Percentiles rank a stretch among this genome's conserved stretches.
These are phyloP conservation scores for Oedothorax gibbosus DNA, from an alignment of 1,140 invertebrate species.

Conservation along the genomic window DNA sequence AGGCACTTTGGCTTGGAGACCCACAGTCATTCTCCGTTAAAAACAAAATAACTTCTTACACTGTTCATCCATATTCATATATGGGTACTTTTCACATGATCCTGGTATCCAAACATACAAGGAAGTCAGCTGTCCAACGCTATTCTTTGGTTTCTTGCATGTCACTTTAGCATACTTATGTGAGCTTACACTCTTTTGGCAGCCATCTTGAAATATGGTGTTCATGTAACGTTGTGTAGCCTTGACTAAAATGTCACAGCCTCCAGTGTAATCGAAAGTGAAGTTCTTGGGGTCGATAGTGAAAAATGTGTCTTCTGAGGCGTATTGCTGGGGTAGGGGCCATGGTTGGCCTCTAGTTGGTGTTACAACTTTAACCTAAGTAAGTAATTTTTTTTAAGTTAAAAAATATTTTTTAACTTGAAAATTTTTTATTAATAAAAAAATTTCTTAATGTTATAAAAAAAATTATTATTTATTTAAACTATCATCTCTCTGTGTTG, in stretches of 20 bases:
- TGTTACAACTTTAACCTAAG: background rate
- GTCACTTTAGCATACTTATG: slow-evolving; percentile 13
- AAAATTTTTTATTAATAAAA: no score
- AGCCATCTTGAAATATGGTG: slow-evolving; percentile 55
- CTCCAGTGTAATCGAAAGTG: slow-evolving; percentile 58
- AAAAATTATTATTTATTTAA: no score
- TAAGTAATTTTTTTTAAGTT: no score
- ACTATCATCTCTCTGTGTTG: no score
- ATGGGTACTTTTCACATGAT: slow-evolving; percentile 74
- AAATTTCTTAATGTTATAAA: no score
- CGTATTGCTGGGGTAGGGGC: slow-evolving; percentile 65
- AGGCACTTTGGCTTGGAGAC: no score
- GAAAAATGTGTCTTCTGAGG: slow-evolving; percentile 47
- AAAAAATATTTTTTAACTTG: no score
- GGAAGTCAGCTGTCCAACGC: slow-evolving; percentile 64
- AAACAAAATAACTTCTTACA: slow-evolving; percentile 74
- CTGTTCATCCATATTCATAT: slow-evolving; percentile 78
- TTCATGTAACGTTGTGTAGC: slow-evolving; percentile 71
- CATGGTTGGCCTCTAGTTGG: slow-evolving; percentile 64
- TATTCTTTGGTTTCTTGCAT: slow-evolving; percentile 52
- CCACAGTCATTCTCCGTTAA: background rate
- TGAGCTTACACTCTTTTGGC: slow-evolving; percentile 18
- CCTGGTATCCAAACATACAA: slow-evolving; percentile 67
- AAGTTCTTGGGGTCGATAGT: slow-evolving; percentile 63
- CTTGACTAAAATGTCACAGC: slow-evolving; percentile 73